Base-by-base conservation (phyloP, 2,113 vertebrate species). In the Sturnus vulgaris region DNA sequence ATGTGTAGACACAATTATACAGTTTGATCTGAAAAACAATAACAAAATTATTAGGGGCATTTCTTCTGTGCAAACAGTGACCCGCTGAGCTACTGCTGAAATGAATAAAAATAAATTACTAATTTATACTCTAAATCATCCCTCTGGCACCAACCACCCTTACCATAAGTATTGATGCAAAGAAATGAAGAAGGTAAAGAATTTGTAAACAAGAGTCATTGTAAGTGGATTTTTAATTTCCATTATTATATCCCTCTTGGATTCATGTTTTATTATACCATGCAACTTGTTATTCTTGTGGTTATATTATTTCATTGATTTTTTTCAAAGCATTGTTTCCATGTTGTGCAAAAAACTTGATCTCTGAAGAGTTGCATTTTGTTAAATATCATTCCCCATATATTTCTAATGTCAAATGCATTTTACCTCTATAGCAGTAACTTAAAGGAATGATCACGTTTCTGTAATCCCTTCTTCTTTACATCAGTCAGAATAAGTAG, bases 391-490 rank as follows among this genome's bases (percentile, higher is more conserved):
- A n/a, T 78, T 86, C 15, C 23, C n/a, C 7, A 5, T 44, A 12
- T 37, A 22, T 68, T 85, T 86, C 15, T 71, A 25, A 63, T 15
- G 9, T 22, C 3, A 52, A 76, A 86, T 7, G 3, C 11, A 52
- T 64, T 76, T 88, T 18, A 59, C 3, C 21, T 21, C 53, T 72
- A 5, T 42, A 59, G 5, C 5, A 53, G 2, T 30, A 65, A 9
- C 37, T 23, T 42, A 12, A 82, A 57, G 5, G 15, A 86, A 2
- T 30, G 24, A 56, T 47, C 16, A 68, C 0, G 0, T 61, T 86
- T 31, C 27, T 75, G 15, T 37, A 65, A 76, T 44, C 12, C 7
- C 5, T 65, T 42, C 4, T 59, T 12, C 11, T 89, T 66, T 65
- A 40, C 5, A 40, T 53, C 35, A 65, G n/a, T n/a, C 31, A 89